These are phyloP conservation scores for Enteromius afrohamiltoni DNA, from an alignment of 2,797 vertebrate species.

Conservation along the genomic window DNA sequence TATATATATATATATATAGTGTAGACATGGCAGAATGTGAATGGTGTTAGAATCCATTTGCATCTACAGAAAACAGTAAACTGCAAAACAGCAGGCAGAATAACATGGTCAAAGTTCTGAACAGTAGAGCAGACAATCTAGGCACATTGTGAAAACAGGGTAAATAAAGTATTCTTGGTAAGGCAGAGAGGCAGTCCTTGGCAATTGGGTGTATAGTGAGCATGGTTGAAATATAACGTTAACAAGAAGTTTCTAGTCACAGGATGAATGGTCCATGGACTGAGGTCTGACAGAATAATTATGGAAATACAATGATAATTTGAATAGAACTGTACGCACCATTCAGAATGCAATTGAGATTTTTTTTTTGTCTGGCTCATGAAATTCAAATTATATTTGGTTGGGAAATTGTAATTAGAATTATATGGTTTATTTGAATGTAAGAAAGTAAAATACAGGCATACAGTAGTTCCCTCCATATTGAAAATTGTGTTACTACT, in stretches of 20 bases:
- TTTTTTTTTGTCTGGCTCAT: neutral
- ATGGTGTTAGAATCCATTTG: neutral
- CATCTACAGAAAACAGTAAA: neutral
- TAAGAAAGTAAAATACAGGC: neutral
- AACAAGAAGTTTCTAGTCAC: neutral
- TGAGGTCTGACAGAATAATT: neutral
- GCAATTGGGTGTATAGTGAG: neutral
- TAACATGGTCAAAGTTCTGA: neutral
- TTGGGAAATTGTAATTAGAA: neutral
- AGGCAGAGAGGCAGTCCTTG: neutral
- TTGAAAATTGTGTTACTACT: neutral
- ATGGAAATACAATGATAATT: neutral
- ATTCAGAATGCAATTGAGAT: neutral
- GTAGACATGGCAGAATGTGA: neutral
- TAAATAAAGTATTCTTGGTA: neutral
- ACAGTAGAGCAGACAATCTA: neutral
- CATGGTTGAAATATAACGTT: neutral
- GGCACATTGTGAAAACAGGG: neutral
- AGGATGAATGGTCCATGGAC: neutral
- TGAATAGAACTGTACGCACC: neutral
- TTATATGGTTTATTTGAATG: neutral
- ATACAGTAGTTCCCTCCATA: neutral
- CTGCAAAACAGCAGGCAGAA: neutral
- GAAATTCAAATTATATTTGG: neutral
- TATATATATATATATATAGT: neutral